A percentile compares a stretch with the other conserved stretches of the same genome.
These are phyloP conservation scores for Cartodere bifasciata DNA, from an alignment of 2,888 invertebrate genomes.

Conservation along the genomic window DNA sequence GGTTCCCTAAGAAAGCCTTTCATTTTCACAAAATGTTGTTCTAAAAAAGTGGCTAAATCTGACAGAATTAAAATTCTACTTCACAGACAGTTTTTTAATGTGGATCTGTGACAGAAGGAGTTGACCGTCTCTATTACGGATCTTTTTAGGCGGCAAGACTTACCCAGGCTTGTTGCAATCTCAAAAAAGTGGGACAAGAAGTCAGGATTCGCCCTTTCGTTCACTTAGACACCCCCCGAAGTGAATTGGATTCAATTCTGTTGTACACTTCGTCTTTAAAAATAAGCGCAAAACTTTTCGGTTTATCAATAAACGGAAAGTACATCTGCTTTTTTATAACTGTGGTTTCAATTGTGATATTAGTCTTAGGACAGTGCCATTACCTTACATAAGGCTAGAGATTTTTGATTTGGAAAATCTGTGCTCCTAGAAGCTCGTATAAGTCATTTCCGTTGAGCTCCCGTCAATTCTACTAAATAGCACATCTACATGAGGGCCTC, in stretches of 20 bases:
- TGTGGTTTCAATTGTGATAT: conserved; percentile 42
- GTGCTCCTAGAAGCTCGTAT: too few relatives aligned
- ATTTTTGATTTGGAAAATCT: not conserved
- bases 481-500: too few relatives aligned
- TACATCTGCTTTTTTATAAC: conserved; percentile 53
- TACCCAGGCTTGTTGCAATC: conserved; percentile 55
- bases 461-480: too few relatives aligned
- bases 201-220: conserved; percentile 66
- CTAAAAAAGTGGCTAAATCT: too few relatives aligned
- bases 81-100: too few relatives aligned
- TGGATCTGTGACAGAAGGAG: too few relatives aligned
- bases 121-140: too few relatives aligned
- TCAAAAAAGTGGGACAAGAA: conserved; percentile 67
- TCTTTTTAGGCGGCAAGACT: conserved; percentile 61
- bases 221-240: conserved; percentile 62
- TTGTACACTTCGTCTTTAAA: conserved; percentile 63
- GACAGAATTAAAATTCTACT: too few relatives aligned
- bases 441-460: too few relatives aligned
- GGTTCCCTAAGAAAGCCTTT: too few relatives aligned
- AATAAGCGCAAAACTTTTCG: conserved; percentile 61
- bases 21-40: too few relatives aligned
- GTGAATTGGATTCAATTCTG: conserved; percentile 63
- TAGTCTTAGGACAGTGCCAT: conserved; percentile 63
- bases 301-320: conserved; percentile 57
- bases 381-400: conserved; percentile 32